phyloP scores from a whole-genome alignment of 2,113 vertebrate genomes.

The Callaeas wilsoni region DNA sequence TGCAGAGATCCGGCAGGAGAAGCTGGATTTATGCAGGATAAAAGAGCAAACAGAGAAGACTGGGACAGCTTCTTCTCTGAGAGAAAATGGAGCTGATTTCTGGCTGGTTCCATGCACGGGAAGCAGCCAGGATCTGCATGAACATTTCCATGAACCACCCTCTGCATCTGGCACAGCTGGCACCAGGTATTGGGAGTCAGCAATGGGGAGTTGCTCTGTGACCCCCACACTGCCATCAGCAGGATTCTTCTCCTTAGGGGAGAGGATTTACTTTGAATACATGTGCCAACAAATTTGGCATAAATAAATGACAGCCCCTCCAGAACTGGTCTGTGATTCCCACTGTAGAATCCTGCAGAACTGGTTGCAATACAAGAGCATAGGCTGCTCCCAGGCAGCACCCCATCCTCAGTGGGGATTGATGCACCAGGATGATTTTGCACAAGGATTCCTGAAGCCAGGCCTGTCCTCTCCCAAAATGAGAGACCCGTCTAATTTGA shows the following conservation, averaged over 20 bases:
- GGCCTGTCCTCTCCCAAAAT: not conserved
- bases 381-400: not conserved
- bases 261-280: not conserved
- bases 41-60: not conserved
- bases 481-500: not conserved
- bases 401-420: not conserved
- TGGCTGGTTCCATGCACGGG: not conserved
- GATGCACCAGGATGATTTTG: not conserved
- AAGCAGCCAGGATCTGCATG: not conserved
- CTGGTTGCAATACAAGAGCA: not conserved
- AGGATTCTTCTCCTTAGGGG: not conserved
- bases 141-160: not conserved
- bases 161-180: not conserved
- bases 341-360: not conserved
- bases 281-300: not conserved
- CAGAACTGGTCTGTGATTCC: not conserved
- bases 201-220: not conserved
- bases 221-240: not conserved
- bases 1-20: slow-evolving; percentile 13
- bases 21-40: not conserved
- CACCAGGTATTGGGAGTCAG: not conserved
- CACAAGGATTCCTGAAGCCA: not conserved
- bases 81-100: not conserved
- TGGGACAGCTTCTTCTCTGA: not conserved
- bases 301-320: not conserved